phyloP scores from a whole-genome alignment of 2,888 invertebrate species.

The Notodromas monacha region DNA sequence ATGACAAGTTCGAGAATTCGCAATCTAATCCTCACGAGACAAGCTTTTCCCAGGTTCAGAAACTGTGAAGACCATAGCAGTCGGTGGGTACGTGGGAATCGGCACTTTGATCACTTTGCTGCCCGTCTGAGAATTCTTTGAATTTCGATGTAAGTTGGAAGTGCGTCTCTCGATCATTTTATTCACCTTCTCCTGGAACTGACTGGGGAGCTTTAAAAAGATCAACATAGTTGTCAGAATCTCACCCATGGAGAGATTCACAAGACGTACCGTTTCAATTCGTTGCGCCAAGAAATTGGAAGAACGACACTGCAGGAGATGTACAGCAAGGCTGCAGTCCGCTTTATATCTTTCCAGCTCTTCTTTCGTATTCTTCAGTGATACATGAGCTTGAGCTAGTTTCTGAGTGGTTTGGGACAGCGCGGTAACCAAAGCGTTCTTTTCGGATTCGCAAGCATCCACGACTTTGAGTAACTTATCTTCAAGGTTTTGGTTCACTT shows the following conservation, averaged over 20 bases:
- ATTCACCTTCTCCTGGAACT: slow-evolving; percentile 1
- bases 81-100: neutral
- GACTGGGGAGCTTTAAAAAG: neutral
- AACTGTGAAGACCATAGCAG: neutral
- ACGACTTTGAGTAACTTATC: slow-evolving; percentile 71
- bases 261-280: too few species aligned
- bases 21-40: too few species aligned
- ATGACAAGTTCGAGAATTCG: too few species aligned
- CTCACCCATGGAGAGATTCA: too few species aligned
- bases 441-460: slow-evolving; percentile 64
- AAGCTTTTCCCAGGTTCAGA: too few species aligned
- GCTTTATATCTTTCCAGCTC: slow-evolving; percentile 52
- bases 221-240: neutral
- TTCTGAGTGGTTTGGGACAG: slow-evolving; percentile 48
- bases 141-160: too few species aligned
- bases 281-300: neutral
- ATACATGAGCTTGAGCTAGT: slow-evolving; percentile 49
- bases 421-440: slow-evolving; percentile 50
- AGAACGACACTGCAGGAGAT: slow-evolving; percentile 72
- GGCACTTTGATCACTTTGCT: neutral
- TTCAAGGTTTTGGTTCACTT: slow-evolving; percentile 71
- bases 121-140: too few species aligned
- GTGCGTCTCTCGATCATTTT: neutral
- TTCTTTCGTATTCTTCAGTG: slow-evolving; percentile 42
- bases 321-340: slow-evolving; percentile 71